Evolutionary conservation across 2,888 invertebrate species (phyloP).

Genomic region (Eustalomyia histrio): DNA sequence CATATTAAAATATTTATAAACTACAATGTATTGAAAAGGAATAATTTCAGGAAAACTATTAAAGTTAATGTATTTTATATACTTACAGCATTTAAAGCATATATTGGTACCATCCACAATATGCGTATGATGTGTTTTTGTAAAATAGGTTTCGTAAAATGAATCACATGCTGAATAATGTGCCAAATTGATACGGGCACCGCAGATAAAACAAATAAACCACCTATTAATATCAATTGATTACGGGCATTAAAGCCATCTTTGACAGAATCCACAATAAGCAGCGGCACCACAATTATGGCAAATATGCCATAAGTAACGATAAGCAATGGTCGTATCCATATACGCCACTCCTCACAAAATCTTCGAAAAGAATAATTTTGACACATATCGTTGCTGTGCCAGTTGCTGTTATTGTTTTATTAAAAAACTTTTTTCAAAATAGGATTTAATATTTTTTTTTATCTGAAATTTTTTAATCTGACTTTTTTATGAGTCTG

Average conservation of each 20-base stretch:
- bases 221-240: slow-evolving; percentile 91
- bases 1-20: too few species aligned
- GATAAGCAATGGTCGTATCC: slow-evolving; percentile 93
- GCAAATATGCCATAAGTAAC: slow-evolving; percentile 89
- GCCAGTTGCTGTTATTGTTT: background rate
- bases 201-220: slow-evolving; percentile 94
- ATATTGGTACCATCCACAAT: slow-evolving; percentile 98
- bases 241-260: slow-evolving; percentile 89
- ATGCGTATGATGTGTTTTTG: slow-evolving; percentile 98
- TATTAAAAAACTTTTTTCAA: background rate
- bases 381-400: slow-evolving; percentile 46
- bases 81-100: slow-evolving; percentile 95
- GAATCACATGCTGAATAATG: slow-evolving; percentile 95
- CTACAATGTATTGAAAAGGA: too few species aligned
- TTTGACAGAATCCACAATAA: slow-evolving; percentile 88
- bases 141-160: slow-evolving; percentile 94
- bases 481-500: background rate
- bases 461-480: background rate
- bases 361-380: slow-evolving; percentile 71
- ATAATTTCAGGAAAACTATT: too few species aligned
- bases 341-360: slow-evolving; percentile 86
- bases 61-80: too few species aligned
- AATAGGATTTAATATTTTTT: too few species aligned
- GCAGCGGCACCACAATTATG: slow-evolving; percentile 90
- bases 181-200: slow-evolving; percentile 96